These are phyloP conservation scores for Limnephilus rhombicus DNA, from an alignment of 2,888 invertebrate species.

Conservation along the genomic window DNA sequence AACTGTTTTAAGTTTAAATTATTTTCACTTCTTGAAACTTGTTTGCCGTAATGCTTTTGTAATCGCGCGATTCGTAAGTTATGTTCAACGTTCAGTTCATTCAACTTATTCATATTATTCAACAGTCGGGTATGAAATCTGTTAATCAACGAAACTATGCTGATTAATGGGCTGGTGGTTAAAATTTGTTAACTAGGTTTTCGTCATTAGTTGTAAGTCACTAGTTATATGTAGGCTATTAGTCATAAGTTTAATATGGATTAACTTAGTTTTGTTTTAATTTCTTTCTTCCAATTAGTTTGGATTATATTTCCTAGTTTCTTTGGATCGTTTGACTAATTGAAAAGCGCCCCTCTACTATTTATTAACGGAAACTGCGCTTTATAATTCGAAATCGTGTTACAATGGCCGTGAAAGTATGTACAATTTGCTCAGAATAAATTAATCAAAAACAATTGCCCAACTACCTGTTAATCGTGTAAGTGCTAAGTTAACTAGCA, in stretches of 20 bases:
- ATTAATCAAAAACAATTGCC: background rate
- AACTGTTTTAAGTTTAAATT: background rate
- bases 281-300: background rate
- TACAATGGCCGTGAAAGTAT: background rate
- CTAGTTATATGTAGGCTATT: background rate
- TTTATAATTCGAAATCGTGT: background rate
- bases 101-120: background rate
- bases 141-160: background rate
- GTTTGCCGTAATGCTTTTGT: background rate
- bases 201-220: background rate
- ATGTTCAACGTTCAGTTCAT: background rate
- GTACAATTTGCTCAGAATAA: background rate
- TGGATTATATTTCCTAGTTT: background rate
- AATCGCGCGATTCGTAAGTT: background rate
- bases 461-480: background rate
- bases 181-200: background rate
- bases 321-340: background rate
- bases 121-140: background rate
- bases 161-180: background rate
- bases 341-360: background rate
- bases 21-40: background rate
- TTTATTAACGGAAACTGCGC: background rate
- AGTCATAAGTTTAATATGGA: background rate
- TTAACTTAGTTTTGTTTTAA: constrained; percentile 1
- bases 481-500: background rate